Percentiles rank a stretch among this genome's conserved stretches.
phyloP scores from a whole-genome alignment of 1,140 invertebrate species.

The Heliconius hewitsoni region DNA sequence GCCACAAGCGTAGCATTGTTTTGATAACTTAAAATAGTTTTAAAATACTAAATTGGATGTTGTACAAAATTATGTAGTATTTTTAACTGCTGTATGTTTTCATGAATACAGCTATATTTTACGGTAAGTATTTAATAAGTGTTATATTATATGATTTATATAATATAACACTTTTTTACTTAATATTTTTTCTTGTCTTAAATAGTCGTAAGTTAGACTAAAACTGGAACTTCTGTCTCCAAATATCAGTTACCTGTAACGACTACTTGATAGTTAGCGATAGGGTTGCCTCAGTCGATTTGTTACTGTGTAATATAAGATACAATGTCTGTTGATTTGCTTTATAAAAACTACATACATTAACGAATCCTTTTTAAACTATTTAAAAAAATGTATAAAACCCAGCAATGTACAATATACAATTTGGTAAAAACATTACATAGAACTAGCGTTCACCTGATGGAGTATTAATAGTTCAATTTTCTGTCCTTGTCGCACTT shows the following conservation, averaged over 20 bases:
- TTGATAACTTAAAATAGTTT: no score
- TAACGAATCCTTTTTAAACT: background rate
- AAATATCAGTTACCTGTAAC: slow-evolving; percentile 23
- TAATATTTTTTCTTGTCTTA: background rate
- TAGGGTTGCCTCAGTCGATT: slow-evolving; percentile 10
- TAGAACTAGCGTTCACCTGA: slow-evolving; percentile 16
- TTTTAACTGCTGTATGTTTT: no score
- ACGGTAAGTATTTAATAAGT: no score
- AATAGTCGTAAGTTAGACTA: background rate
- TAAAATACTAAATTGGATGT: no score
- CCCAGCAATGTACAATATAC: slow-evolving; percentile 21
- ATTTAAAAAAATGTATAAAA: background rate
- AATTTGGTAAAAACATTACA: background rate
- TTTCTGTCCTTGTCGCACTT: slow-evolving; percentile 17
- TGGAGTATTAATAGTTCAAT: slow-evolving; percentile 32
- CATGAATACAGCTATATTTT: no score
- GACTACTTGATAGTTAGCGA: slow-evolving; percentile 15
- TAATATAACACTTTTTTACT: no score
- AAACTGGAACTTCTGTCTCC: slow-evolving; percentile 2
- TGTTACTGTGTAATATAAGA: background rate
- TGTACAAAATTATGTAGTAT: no score
- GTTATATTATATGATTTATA: no score
- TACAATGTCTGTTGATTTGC: background rate
- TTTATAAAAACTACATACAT: background rate
- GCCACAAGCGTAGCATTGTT: no score